phyloP scores from a whole-genome alignment of 1,140 invertebrate species.

The Sinonovacula constricta region DNA sequence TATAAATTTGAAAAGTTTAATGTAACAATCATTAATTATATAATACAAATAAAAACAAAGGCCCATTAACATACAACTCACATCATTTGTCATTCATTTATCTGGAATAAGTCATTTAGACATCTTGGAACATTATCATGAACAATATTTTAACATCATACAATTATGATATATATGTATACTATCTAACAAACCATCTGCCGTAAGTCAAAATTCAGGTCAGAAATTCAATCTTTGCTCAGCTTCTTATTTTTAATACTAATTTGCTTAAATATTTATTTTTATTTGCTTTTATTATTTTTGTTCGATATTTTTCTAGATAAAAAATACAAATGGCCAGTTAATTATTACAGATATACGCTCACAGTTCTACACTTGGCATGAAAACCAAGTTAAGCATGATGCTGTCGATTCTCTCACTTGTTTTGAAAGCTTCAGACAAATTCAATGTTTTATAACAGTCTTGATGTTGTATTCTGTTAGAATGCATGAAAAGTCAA shows the following conservation, averaged over 20 bases:
- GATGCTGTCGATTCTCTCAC: too few relatives aligned
- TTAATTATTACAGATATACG: background rate
- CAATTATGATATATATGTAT: background rate
- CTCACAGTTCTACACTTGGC: background rate
- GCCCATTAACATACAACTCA: background rate
- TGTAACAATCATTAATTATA: background rate
- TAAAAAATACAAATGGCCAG: background rate
- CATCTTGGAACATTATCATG: too few relatives aligned
- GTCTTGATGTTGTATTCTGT: background rate
- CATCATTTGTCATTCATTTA: background rate
- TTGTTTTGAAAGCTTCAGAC: too few relatives aligned
- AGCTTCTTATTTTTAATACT: background rate
- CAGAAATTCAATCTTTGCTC: background rate
- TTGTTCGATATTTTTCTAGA: background rate
- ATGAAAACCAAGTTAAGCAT: too few relatives aligned
- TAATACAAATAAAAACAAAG: slow-evolving; percentile 5
- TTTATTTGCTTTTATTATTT: background rate
- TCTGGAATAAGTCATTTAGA: background rate
- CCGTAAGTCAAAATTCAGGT: background rate
- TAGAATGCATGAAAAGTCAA: background rate
- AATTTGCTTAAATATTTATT: background rate
- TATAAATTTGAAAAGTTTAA: background rate
- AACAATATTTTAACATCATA: background rate
- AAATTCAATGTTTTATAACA: too few relatives aligned
- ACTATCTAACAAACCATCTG: background rate